Base-by-base conservation (phyloP, 64 coral and sea anemone genomes). In the Stichodactyla helianthus region DNA sequence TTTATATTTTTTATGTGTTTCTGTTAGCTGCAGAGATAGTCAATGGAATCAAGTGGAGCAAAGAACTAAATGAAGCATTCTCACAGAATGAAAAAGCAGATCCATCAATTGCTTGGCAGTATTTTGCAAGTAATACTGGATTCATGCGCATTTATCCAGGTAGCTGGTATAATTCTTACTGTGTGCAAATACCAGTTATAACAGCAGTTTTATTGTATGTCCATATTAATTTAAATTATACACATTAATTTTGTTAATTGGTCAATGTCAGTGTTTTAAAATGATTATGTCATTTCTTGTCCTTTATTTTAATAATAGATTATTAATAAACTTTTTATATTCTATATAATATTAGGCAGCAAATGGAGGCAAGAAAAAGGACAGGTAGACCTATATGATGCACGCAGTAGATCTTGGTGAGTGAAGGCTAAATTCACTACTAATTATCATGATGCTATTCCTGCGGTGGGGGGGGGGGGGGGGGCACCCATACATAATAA, bases 321-420 rank as follows among this genome's bases (percentile, higher is more conserved):
- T 57, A 59, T 4, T 59, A 12, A 59, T 17, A 15, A 60, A 17
- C 4, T 15, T 60, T 23, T 65, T n/a, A 23, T 65, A 19, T 18
- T 18, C 20, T 79, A 82, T 89, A 31, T 55, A 2, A 93, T 82
- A 86, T 79, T 62, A 94, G 93, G 85, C 55, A 89, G 82, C 31
- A 77, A 56, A 79, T 94, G 93, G 93, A 84, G 51, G 22, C 22
- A 55, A 81, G 78, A 82, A 11, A 83, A 79, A 62, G 83, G 88
- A 10, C 86, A 90, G 54, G 90, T 99, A 8, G 97, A 99, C 77
- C 81, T 99, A 77, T 99, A 82, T 88, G 97, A 99, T 91, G 93
- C 93, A 22, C 88, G 97, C 50, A 90, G 67, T 64, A 89, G 97
- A 10, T 77, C 88, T n/a, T 99, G 97, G 97, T 97, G 78, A 86